Percentiles rank a stretch among this genome's conserved stretches.
phyloP scores from a whole-genome alignment of 2,113 vertebrate genomes.

The Zapus hudsonius region DNA sequence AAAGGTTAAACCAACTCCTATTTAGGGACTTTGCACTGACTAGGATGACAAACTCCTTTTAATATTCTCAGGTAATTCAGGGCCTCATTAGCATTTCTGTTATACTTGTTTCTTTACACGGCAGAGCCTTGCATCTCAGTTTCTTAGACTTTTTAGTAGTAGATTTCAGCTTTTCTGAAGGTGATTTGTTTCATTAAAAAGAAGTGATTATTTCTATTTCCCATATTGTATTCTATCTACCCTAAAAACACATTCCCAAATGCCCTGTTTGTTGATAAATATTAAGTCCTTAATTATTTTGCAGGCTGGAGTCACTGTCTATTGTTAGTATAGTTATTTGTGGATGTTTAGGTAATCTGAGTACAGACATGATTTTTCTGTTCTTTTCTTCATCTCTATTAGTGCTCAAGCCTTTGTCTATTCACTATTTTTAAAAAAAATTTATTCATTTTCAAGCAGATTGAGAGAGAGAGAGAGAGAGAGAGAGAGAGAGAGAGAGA shows the following conservation, averaged over 20 bases:
- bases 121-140: neutral
- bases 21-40: constrained; percentile 1
- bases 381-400: neutral
- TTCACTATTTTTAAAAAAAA: neutral
- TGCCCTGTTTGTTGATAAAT: constrained; percentile 6
- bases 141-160: neutral
- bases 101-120: neutral
- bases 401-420: neutral
- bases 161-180: neutral
- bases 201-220: neutral
- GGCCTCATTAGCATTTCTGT: neutral
- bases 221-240: neutral
- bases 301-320: neutral
- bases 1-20: neutral
- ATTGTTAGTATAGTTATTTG: neutral
- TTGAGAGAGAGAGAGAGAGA: no score
- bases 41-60: neutral
- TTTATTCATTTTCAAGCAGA: no score
- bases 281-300: neutral
- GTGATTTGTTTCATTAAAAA: neutral
- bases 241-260: neutral
- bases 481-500: no score
- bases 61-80: neutral
- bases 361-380: neutral
- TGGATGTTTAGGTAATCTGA: neutral